These are phyloP conservation scores for Mastomys natalensis DNA, from an alignment of 2,113 vertebrate species.

Conservation along the genomic window DNA sequence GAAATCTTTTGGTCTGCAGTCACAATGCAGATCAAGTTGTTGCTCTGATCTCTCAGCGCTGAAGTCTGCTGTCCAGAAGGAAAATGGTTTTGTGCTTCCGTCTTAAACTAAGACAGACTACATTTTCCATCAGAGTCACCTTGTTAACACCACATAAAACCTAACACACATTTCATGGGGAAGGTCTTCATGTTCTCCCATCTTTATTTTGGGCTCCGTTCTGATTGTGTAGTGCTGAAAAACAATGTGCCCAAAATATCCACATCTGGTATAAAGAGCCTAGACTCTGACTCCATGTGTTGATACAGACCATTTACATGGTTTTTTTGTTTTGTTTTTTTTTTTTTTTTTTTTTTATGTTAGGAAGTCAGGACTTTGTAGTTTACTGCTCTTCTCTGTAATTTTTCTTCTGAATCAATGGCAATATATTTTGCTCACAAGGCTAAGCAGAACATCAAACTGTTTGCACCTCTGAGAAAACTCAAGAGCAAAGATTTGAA, in stretches of 20 bases:
- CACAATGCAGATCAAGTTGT: slow-evolving; percentile 75
- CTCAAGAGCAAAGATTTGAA: slow-evolving; percentile 9
- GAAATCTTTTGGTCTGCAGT: slow-evolving; percentile 68
- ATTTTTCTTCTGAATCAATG: background rate
- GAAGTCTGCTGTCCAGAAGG: slow-evolving; percentile 67
- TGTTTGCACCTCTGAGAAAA: slow-evolving; percentile 1
- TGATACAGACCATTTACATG: background rate
- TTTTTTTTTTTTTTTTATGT: no score
- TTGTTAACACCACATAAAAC: slow-evolving; percentile 59
- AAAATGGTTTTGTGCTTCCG: slow-evolving; percentile 61
- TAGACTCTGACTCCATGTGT: background rate
- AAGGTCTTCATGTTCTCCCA: slow-evolving; percentile 70
- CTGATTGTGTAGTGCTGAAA: background rate
- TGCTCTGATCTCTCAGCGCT: slow-evolving; percentile 79
- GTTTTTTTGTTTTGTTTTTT: no score
- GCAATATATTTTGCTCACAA: background rate
- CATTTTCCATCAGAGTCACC: slow-evolving; percentile 67
- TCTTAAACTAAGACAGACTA: slow-evolving; percentile 70
- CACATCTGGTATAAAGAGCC: slow-evolving; percentile 8
- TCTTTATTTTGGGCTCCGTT: slow-evolving; percentile 56
- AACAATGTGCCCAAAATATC: slow-evolving; percentile 43
- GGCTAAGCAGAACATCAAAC: background rate
- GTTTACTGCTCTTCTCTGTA: background rate
- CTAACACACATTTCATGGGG: slow-evolving; percentile 53
- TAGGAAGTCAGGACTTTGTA: background rate